A percentile compares a stretch with the other conserved stretches of the same genome.
Evolutionary conservation across 2,888 invertebrate genomes (phyloP).

Genomic region (Aphidius colemani): DNA sequence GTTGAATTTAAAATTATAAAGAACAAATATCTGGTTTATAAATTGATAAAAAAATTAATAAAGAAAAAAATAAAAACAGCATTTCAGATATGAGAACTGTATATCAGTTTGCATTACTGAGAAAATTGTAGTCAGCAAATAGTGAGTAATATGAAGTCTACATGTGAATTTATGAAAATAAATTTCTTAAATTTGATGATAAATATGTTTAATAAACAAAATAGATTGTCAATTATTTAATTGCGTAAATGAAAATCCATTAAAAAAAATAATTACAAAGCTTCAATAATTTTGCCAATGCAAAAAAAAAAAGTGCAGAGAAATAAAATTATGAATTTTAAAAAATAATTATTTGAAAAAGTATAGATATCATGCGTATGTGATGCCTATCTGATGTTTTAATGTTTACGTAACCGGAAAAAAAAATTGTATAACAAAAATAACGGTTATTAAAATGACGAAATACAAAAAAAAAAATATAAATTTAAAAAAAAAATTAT

Average conservation of each 20-base stretch:
- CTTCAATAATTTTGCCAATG: too few relatives aligned
- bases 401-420: conserved; percentile 31
- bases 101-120: conserved; percentile 24
- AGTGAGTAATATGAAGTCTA: conserved; percentile 16
- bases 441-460: conserved; percentile 32
- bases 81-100: not conserved
- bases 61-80: too few relatives aligned
- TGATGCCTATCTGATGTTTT: not conserved
- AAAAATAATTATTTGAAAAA: conserved; percentile 4
- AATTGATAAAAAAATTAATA: too few relatives aligned
- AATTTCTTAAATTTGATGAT: conserved; percentile 6
- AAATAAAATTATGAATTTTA: conserved; percentile 5
- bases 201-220: not conserved
- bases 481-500: conserved; percentile 12
- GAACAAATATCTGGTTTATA: too few relatives aligned
- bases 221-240: too few relatives aligned
- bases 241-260: too few relatives aligned
- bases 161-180: not conserved
- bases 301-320: not conserved
- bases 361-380: too few relatives aligned
- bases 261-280: too few relatives aligned
- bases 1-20: too few relatives aligned
- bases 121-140: conserved; percentile 25
- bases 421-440: conserved; percentile 35
- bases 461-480: conserved; percentile 25